These are phyloP conservation scores for Mesocentrotus franciscanus DNA, from an alignment of 53 echinoderm and acorn worm genomes.

Conservation along the genomic window DNA sequence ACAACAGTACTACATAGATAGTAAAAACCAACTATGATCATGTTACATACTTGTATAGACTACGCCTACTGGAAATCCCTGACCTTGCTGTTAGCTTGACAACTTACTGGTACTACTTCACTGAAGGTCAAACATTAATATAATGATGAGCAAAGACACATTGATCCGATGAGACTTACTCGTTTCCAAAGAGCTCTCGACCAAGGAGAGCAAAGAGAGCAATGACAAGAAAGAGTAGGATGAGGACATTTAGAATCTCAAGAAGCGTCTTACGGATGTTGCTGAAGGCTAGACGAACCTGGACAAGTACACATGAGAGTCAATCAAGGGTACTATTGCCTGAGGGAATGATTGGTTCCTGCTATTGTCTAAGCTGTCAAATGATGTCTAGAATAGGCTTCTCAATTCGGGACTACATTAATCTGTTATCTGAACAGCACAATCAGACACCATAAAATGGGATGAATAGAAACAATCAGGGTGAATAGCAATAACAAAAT, in stretches of 20 bases:
- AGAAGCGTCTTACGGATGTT: conserved; percentile 90
- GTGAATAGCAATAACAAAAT: too few species aligned
- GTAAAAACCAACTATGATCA: too few species aligned
- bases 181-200: conserved; percentile 87
- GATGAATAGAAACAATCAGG: too few species aligned
- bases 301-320: background rate
- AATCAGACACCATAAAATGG: too few species aligned
- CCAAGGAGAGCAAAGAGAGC: conserved; percentile 90
- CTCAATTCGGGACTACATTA: background rate
- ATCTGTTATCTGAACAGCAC: too few species aligned
- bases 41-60: too few species aligned
- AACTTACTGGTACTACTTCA: background rate
- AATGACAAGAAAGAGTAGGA: conserved; percentile 87
- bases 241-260: conserved; percentile 86
- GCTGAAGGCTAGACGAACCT: conserved; percentile 92
- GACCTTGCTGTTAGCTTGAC: background rate
- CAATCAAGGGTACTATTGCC: background rate
- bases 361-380: background rate
- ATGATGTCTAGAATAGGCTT: background rate
- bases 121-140: too few species aligned
- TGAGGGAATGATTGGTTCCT: background rate
- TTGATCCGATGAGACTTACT: conserved; percentile 75
- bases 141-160: background rate
- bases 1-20: too few species aligned
- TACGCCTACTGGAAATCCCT: background rate